Base-by-base conservation (phyloP, 1,140 invertebrate species). In the Drosophila ohnishii region DNA sequence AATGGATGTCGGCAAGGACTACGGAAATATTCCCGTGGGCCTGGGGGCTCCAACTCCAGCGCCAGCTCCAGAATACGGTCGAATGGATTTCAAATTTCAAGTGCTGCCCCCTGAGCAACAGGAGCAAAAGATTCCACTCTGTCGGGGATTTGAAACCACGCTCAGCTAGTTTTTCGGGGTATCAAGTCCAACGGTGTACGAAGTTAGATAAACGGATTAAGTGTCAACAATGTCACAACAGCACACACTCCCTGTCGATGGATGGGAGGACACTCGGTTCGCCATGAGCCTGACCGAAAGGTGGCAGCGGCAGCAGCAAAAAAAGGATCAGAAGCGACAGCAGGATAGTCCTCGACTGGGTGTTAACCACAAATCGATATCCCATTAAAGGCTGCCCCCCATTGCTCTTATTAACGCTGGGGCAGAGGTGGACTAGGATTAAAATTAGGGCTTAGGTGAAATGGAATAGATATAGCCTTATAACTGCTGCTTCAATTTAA, bases 141-240 rank as follows among this genome's bases (percentile, higher is more conserved):
- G 58, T 42, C 44, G 61, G 58, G 53, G 76, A 74, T 83, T 79
- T 84, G 66, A 74, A 80, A 65, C 69, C 83, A 87, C 73, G 81
- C 78, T 70, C 86, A 82, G 73, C 71, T 51, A 72, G 74, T 75
- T 80, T 80, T 74, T 63, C 37, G 76, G 76, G 77, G 79, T 81
- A 90, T 89, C 84, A 88, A 91, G 90, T 90, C 90, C 90, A 91
- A 78, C 86, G 87, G 90, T 91, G 90, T 91, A 91, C 90, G 90
- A 91, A 91, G 86, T 87, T 91, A 90, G 90, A 91, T 91, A 91
- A 91, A 91, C 90, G 90, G 90, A 91, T 91, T 91, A 91, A 90
- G 87, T 88, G 84, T 63, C 84, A 84, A 88, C 84, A 88, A 80
- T 88, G 84, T 80, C 69, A 70, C 79, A 82, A 48, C 72, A 71